Conservation (phyloP, 1,140 invertebrate species). For the Drosophila kohkoa region DNA sequence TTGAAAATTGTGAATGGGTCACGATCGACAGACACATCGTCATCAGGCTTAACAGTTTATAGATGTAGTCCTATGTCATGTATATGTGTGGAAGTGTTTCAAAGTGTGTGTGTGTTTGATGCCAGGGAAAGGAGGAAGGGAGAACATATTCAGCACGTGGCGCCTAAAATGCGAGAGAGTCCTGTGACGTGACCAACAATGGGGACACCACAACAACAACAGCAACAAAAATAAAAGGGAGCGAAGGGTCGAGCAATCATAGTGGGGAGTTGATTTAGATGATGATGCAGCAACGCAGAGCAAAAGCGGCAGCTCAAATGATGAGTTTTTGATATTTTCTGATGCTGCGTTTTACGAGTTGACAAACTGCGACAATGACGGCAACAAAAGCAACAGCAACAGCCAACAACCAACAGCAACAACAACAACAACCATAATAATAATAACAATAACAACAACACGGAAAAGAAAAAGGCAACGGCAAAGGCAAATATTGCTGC, state of each 20-base stretch:
- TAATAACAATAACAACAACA: slow-evolving; percentile 3
- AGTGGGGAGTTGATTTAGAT: slow-evolving; percentile 47
- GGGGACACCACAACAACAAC: neutral
- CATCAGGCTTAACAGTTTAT: neutral
- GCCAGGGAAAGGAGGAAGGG: too few species aligned
- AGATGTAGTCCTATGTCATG: neutral
- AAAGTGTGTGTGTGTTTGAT: slow-evolving; percentile 1
- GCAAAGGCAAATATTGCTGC: slow-evolving; percentile 21
- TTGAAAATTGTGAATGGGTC: slow-evolving; percentile 21
- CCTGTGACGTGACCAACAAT: slow-evolving; percentile 30
- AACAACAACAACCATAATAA: slow-evolving; percentile 1
- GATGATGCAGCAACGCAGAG: slow-evolving; percentile 24
- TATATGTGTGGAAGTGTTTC: neutral
- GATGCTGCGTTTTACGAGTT: slow-evolving; percentile 69
- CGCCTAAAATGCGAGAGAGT: slow-evolving; percentile 17
- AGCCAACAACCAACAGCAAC: neutral
- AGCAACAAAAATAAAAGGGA: too few species aligned
- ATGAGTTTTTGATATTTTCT: slow-evolving; percentile 40
- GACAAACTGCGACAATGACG: slow-evolving; percentile 55
- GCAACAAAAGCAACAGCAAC: slow-evolving; percentile 16
- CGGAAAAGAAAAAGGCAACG: slow-evolving; percentile 3
- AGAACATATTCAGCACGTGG: slow-evolving; percentile 17
- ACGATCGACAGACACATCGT: slow-evolving; percentile 30
- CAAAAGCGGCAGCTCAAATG: slow-evolving; percentile 17
- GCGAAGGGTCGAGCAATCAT: too few species aligned